Evolutionary conservation across 2,797 vertebrate species (phyloP).

Genomic region (Sandelia bainsii): DNA sequence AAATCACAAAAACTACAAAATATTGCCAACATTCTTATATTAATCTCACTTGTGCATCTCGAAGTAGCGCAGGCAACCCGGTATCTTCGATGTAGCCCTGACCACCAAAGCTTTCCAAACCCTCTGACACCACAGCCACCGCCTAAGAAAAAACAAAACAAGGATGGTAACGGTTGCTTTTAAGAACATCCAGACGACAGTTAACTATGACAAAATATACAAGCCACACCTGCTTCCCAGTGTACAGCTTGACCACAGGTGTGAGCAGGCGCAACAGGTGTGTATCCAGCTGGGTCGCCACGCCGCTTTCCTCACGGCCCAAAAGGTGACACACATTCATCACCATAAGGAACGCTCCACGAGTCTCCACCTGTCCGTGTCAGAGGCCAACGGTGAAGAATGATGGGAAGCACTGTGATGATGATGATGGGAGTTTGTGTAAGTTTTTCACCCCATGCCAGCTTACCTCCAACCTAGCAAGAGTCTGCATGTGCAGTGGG

Average conservation of each 20-base stretch:
- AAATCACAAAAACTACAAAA: background rate
- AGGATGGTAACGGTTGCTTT: background rate
- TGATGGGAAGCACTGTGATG: conserved; percentile 21
- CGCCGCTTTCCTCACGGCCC: conserved; percentile 85
- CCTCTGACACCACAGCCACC: conserved; percentile 85
- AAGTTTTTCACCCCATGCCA: background rate
- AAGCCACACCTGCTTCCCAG: conserved; percentile 87
- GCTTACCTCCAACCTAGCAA: conserved; percentile 89
- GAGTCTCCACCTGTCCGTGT: conserved; percentile 83
- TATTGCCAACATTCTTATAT: background rate
- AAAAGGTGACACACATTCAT: conserved; percentile 87
- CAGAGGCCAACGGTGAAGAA: background rate
- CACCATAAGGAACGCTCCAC: conserved; percentile 84
- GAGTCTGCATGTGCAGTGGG: conserved; percentile 87
- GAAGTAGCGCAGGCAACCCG: conserved; percentile 82
- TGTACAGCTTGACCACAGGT: conserved; percentile 90
- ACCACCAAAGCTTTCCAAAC: conserved; percentile 89
- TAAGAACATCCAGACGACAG: background rate
- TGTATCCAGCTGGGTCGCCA: conserved; percentile 80
- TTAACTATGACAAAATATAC: background rate
- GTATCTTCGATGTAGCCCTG: conserved; percentile 92
- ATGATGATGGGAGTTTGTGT: background rate
- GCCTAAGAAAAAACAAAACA: conserved; percentile 75
- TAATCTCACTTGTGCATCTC: conserved; percentile 83
- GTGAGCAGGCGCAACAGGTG: conserved; percentile 85